phyloP scores from a whole-genome alignment of 2,113 vertebrate genomes.

The Podarcis muralis region DNA sequence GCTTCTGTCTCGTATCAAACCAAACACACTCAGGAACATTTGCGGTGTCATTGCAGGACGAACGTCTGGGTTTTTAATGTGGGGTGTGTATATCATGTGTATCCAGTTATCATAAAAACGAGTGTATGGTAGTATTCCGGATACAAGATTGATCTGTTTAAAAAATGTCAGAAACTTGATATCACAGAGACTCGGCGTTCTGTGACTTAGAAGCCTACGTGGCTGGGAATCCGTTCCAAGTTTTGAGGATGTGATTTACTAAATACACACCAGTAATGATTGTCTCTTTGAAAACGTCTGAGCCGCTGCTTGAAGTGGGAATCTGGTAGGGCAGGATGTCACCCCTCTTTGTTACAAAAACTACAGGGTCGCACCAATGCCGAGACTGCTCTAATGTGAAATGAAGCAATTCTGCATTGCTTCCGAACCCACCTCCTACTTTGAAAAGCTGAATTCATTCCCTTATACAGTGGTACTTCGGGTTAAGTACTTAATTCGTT shows the following conservation, averaged over 20 bases:
- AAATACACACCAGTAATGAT: neutral
- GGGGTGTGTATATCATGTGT: neutral
- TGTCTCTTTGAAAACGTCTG: neutral
- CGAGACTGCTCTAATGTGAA: neutral
- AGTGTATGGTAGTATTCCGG: neutral
- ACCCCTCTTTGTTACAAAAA: neutral
- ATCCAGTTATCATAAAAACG: constrained; percentile 51
- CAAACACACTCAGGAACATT: constrained; percentile 25
- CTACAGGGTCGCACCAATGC: neutral
- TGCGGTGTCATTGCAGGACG: constrained; percentile 7
- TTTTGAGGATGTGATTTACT: neutral
- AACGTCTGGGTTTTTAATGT: constrained; percentile 10
- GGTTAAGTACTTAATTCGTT: too few species aligned
- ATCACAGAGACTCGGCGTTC: neutral
- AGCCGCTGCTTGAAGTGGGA: neutral
- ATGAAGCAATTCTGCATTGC: neutral
- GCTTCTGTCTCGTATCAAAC: constrained; percentile 45
- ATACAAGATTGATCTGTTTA: constrained; percentile 18
- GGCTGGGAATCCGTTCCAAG: neutral
- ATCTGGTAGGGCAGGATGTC: neutral
- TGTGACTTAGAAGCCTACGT: neutral
- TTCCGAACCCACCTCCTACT: neutral
- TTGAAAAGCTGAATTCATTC: neutral
- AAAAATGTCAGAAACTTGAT: constrained; percentile 17
- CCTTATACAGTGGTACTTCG: too few species aligned